Percentiles rank a stretch among this genome's conserved stretches.
These are phyloP conservation scores for Phyllotis vaccarum DNA, from an alignment of 2,797 vertebrate genomes.

Conservation along the genomic window DNA sequence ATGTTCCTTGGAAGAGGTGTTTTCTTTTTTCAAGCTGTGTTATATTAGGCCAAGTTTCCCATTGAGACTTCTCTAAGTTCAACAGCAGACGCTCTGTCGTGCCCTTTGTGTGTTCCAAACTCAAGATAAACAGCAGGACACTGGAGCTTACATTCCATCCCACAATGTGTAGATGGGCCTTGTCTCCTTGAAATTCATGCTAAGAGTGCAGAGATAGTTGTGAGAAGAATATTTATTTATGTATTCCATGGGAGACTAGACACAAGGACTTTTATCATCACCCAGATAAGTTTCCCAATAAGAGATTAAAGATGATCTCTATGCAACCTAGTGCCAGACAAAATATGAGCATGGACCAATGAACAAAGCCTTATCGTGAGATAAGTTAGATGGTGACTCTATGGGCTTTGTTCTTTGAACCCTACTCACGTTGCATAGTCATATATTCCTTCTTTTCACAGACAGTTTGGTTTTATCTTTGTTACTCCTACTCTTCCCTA, in stretches of 20 bases:
- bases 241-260: neutral
- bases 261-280: neutral
- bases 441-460: neutral
- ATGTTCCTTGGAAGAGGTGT: neutral
- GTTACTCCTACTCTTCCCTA: neutral
- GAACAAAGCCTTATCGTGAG: too few relatives aligned
- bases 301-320: neutral
- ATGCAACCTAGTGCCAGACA: neutral
- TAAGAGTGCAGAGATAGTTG: neutral
- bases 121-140: neutral
- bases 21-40: neutral
- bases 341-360: neutral
- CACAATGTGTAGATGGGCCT: neutral
- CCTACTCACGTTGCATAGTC: neutral
- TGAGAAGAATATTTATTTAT: neutral
- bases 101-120: neutral
- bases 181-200: neutral
- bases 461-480: neutral
- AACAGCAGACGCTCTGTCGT: neutral
- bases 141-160: neutral
- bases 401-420: neutral
- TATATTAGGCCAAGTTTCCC: neutral
- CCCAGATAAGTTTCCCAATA: neutral
- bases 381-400: too few relatives aligned
- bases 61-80: neutral